These are phyloP conservation scores for Anarhynchus alexandrinus DNA, from an alignment of 2,113 vertebrate species.

Conservation along the genomic window DNA sequence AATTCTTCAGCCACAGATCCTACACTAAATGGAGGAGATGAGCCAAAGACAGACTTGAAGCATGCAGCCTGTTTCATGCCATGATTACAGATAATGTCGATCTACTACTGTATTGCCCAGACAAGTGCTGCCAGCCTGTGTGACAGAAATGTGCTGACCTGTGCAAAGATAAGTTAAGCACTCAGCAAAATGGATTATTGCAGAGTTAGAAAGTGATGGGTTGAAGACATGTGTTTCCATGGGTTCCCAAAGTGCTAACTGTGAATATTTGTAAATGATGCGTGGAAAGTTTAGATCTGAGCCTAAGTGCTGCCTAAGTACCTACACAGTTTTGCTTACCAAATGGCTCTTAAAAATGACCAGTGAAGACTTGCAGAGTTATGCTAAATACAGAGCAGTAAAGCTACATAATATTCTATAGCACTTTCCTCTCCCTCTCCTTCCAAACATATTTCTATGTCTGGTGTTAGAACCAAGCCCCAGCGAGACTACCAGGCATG, in stretches of 20 bases:
- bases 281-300: constrained; percentile 2
- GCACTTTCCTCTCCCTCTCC: not conserved
- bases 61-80: not conserved
- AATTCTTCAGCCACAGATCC: not conserved
- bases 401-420: not conserved
- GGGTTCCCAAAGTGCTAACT: constrained; percentile 3
- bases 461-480: not conserved
- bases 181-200: constrained; percentile 37
- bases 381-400: not conserved
- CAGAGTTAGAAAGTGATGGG: not conserved
- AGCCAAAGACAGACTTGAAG: not conserved
- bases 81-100: not conserved
- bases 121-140: not conserved
- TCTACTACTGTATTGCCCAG: not conserved
- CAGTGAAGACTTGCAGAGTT: not conserved
- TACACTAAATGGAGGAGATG: not conserved
- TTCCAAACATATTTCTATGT: not conserved
- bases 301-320: not conserved
- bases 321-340: constrained; percentile 31
- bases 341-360: constrained; percentile 4
- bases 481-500: not conserved
- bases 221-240: not conserved
- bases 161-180: constrained; percentile 7
- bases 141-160: constrained; percentile 42
- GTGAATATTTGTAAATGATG: constrained; percentile 35